phyloP scores from a whole-genome alignment of 2,888 invertebrate species.

The Pecten maximus region DNA sequence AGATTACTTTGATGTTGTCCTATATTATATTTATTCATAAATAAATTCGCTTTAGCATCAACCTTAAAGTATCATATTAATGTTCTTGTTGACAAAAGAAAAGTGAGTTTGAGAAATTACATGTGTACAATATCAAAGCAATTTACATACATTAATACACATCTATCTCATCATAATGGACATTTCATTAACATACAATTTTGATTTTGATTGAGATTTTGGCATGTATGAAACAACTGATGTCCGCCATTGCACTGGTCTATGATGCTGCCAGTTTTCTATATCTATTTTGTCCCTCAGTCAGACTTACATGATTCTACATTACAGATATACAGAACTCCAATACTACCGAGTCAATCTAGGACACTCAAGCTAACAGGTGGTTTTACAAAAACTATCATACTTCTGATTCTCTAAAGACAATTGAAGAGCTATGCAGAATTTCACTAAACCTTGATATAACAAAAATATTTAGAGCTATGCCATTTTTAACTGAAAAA shows the following conservation, averaged over 20 bases:
- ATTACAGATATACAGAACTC: too few species aligned
- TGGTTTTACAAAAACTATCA: neutral
- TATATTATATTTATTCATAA: neutral
- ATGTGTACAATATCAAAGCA: neutral
- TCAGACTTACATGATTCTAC: neutral
- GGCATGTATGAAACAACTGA: neutral
- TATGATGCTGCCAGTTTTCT: slow-evolving; percentile 9
- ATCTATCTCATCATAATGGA: neutral
- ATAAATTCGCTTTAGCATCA: neutral
- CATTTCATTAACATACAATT: neutral
- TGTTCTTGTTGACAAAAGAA: too few species aligned
- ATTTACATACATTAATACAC: neutral
- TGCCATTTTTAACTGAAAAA: neutral
- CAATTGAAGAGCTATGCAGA: neutral
- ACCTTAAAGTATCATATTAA: neutral
- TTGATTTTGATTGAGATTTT: slow-evolving; percentile 33
- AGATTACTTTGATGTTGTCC: neutral
- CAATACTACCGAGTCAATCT: neutral
- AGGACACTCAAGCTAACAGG: neutral
- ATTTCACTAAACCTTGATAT: neutral
- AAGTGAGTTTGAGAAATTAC: too few species aligned
- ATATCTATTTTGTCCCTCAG: neutral
- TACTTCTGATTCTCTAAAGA: neutral
- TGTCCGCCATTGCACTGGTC: neutral
- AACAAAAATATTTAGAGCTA: too few species aligned